Conservation (phyloP, 2,797 vertebrate species). For the Staurois parvus region DNA sequence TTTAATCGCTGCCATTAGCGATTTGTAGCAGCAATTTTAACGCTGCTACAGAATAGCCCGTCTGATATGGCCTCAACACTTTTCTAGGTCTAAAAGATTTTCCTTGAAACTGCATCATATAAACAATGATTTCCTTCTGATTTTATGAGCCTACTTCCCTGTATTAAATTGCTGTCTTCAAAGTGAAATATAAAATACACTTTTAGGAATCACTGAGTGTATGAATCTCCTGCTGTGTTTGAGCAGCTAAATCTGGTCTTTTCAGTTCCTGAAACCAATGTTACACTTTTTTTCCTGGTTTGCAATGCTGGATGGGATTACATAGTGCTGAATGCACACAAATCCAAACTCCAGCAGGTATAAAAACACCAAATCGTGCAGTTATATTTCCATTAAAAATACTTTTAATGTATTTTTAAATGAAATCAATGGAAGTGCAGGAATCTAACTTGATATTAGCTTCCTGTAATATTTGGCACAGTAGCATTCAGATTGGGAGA, state of each 20-base stretch:
- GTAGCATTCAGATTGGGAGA: no score
- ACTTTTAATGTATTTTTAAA: no score
- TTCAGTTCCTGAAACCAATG: background rate
- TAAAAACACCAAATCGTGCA: no score
- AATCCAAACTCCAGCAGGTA: no score
- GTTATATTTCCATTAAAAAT: no score
- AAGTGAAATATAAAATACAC: constrained; percentile 33
- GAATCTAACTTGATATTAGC: no score
- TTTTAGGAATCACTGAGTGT: constrained; percentile 19
- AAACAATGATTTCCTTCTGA: constrained; percentile 37
- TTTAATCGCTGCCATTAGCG: no score
- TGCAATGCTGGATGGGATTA: background rate
- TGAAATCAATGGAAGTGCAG: no score
- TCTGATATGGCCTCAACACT: background rate
- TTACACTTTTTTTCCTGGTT: background rate
- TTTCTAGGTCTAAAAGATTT: constrained; percentile 22
- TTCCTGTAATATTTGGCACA: no score
- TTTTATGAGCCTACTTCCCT: constrained; percentile 43
- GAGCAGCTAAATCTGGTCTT: background rate
- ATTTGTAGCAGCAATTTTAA: no score
- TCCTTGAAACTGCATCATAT: constrained; percentile 40
- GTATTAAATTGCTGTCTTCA: constrained; percentile 31
- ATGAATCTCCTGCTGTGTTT: background rate
- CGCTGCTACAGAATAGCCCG: no score
- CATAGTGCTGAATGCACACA: no score